Percentiles rank a stretch among this genome's conserved stretches.
These are phyloP conservation scores for Tetranychus piercei DNA, from an alignment of 2,888 invertebrate genomes.

Conservation along the genomic window DNA sequence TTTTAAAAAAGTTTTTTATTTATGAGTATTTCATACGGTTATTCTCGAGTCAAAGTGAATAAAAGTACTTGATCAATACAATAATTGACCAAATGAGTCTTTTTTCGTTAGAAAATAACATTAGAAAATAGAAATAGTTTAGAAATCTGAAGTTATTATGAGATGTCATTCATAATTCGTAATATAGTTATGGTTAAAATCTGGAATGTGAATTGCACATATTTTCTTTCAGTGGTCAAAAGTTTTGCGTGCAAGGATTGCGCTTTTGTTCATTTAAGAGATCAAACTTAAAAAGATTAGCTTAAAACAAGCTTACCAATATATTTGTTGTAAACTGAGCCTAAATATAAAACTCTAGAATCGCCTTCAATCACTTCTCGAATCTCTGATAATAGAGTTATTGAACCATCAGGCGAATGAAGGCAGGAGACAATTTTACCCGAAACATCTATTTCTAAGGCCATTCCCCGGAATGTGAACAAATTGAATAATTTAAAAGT, in stretches of 20 bases:
- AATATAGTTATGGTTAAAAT: neutral
- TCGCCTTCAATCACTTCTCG: slow-evolving; percentile 26
- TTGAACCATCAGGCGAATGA: slow-evolving; percentile 23
- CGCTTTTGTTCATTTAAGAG: too few relatives aligned
- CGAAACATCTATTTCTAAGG: slow-evolving; percentile 20
- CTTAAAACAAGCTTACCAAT: slow-evolving; percentile 11
- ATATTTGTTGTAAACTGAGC: slow-evolving; percentile 19
- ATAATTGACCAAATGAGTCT: too few relatives aligned
- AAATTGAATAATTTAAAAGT: neutral
- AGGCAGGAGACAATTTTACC: slow-evolving; percentile 19
- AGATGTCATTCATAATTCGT: neutral
- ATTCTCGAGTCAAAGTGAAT: too few relatives aligned
- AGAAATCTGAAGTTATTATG: too few relatives aligned
- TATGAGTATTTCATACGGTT: too few relatives aligned
- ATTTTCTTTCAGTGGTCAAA: too few relatives aligned
- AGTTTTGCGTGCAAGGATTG: too few relatives aligned
- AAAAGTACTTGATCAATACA: too few relatives aligned
- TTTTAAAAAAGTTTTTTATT: too few relatives aligned
- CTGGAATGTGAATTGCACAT: too few relatives aligned
- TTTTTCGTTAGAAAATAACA: too few relatives aligned
- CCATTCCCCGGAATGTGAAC: slow-evolving; percentile 10
- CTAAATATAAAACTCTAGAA: slow-evolving; percentile 16
- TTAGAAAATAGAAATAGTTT: too few relatives aligned
- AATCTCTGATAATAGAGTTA: slow-evolving; percentile 32
- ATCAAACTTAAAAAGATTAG: neutral